Evolutionary conservation across 2,888 invertebrate species (phyloP).

Genomic region (Troides aeacus): DNA sequence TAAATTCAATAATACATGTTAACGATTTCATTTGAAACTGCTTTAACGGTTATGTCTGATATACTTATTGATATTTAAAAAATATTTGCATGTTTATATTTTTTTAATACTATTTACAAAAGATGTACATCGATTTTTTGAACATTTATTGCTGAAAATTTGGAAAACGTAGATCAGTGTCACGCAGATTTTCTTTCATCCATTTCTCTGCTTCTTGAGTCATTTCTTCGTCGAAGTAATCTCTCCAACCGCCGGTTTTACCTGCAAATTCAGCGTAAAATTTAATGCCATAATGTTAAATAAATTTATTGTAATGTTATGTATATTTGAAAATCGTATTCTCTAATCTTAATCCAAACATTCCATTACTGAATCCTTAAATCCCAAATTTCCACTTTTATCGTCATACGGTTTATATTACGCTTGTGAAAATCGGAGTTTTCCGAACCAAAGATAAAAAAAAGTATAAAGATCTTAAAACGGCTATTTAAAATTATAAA

Average conservation of each 20-base stretch:
- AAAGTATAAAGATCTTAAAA: neutral
- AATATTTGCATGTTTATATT: no score
- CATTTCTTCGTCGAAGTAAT: constrained; percentile 85
- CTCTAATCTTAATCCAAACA: neutral
- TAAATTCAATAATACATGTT: no score
- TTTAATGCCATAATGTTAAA: neutral
- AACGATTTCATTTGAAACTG: no score
- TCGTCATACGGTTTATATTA: neutral
- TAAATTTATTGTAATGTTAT: neutral
- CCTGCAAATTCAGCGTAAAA: constrained; percentile 58
- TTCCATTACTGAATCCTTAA: neutral
- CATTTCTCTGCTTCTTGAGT: constrained; percentile 83
- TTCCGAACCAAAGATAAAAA: no score
- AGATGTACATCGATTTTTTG: neutral
- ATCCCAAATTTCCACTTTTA: neutral
- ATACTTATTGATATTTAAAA: no score
- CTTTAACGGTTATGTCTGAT: no score
- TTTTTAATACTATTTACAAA: constrained; percentile 3
- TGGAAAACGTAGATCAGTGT: constrained; percentile 82
- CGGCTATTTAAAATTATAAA: no score
- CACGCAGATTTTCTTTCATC: constrained; percentile 83
- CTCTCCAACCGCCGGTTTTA: constrained; percentile 84
- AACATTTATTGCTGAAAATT: constrained; percentile 1
- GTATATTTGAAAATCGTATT: neutral
- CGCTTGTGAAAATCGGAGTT: neutral